Base-by-base conservation (phyloP, 37 sponge, comb jelly and placozoan species). In the Diacarnus erythraeanus region DNA sequence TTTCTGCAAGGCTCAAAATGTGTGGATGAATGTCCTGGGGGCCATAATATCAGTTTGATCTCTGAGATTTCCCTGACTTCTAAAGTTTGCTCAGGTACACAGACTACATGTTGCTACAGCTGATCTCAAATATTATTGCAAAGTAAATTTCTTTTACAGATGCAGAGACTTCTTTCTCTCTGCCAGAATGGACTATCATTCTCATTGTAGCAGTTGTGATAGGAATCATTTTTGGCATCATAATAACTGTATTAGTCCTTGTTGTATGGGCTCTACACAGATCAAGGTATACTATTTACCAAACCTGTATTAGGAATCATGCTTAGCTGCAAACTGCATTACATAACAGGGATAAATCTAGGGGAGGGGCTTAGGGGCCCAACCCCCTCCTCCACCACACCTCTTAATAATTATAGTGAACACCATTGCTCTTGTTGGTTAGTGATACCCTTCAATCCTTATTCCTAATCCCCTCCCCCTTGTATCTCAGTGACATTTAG, bases 131-230 rank as follows among this genome's bases (percentile, higher is more conserved):
- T n/a, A n/a, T n/a, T n/a, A n/a, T n/a, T n/a, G n/a, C n/a, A n/a
- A n/a, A n/a, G n/a, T n/a, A n/a, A 15, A 47, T 47, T 12, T 15
- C 12, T 47, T 9, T 38, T 68, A 34, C 20, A 34, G 21, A 43
- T 26, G 29, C 15, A 36, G 72, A 43, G 8, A 63, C 18, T 12
- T 8, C 39, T 36, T 2, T 5, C 72, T 43, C 44, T 15, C 26
- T 72, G 10, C 86, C 78, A 64, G 54, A 78, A 47, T 85, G 86
- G 86, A 74, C 86, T 36, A 40, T 85, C 40, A 85, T 85, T 42
- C 76, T 88, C 36, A 78, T 88, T 29, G 65, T 66, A 42, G 84
- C 78, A n/a, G 23, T 78, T 17, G 83, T 59, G 15, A 71, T 59
- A 41, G 41, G 70, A 2, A 34, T 88, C 1, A 44, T 88, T 8